Conservation (phyloP, 2,113 vertebrate genomes). For the Bostrychus sinensis region DNA sequence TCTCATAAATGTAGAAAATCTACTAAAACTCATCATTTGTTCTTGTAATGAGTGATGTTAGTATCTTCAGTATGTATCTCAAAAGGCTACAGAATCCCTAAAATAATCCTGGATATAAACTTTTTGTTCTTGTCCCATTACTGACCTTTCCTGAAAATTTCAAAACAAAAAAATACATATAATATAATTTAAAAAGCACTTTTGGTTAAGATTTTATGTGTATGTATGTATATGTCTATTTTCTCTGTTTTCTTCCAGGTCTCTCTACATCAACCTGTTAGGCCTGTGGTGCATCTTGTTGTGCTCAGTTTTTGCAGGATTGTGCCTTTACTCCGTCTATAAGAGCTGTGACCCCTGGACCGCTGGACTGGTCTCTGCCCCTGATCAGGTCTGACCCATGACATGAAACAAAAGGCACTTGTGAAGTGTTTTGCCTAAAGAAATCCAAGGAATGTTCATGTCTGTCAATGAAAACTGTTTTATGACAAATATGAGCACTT, state of each 20-base stretch:
- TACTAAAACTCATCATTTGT: no score
- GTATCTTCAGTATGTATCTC: no score
- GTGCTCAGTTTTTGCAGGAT: slow-evolving; percentile 84
- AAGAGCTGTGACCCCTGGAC: slow-evolving; percentile 90
- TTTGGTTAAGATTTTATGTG: no score
- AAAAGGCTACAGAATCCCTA: no score
- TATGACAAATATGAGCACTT: neutral
- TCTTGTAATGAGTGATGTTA: no score
- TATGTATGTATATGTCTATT: neutral
- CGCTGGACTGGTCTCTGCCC: slow-evolving; percentile 80
- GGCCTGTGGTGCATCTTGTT: slow-evolving; percentile 86
- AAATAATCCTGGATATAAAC: no score
- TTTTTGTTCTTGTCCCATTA: no score
- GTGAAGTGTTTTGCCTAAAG: neutral
- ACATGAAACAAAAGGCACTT: neutral
- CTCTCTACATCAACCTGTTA: slow-evolving; percentile 90
- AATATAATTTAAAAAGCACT: no score
- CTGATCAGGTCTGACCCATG: slow-evolving; percentile 85
- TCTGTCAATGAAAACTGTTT: neutral
- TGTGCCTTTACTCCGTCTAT: slow-evolving; percentile 91
- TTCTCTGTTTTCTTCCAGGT: slow-evolving; percentile 72
- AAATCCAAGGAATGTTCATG: neutral
- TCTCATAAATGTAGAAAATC: no score
- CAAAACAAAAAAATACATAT: no score
- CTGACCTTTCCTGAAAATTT: no score